phyloP scores from a whole-genome alignment of 2,888 invertebrate genomes.

The Mythimna lalbum region DNA sequence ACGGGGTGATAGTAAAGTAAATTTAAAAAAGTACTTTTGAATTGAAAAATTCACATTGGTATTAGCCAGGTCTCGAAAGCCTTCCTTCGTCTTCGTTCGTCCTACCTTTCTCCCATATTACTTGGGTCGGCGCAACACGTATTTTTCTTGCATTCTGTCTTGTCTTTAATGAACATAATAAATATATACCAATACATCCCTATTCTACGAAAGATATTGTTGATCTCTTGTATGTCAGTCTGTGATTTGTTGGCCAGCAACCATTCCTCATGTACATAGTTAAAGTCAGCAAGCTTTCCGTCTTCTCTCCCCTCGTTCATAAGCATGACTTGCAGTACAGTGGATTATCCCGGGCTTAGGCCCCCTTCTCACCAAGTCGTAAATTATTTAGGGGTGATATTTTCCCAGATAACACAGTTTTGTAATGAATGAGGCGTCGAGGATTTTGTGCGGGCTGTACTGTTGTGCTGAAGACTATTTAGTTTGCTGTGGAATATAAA shows the following conservation, averaged over 20 bases:
- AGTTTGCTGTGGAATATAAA: no score
- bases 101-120: no score
- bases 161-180: background rate
- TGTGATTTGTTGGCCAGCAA: background rate
- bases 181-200: no score
- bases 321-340: slow-evolving; percentile 44
- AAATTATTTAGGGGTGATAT: slow-evolving; percentile 46
- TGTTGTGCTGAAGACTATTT: background rate
- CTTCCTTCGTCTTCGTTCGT: no score
- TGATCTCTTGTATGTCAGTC: background rate
- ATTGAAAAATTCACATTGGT: no score
- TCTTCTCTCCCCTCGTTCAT: slow-evolving; percentile 8
- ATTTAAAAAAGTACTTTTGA: no score
- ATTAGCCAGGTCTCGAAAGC: no score
- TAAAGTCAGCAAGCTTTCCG: slow-evolving; percentile 4
- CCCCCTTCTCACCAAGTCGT: slow-evolving; percentile 23
- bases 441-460: slow-evolving; percentile 9
- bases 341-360: slow-evolving; percentile 30
- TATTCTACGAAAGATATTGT: background rate
- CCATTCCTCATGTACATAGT: slow-evolving; percentile 12
- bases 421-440: slow-evolving; percentile 20
- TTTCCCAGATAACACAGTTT: slow-evolving; percentile 33
- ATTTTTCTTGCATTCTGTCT: no score
- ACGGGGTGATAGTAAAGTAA: no score
- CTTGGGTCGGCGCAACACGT: no score